Conservation (phyloP, 2,797 vertebrate species). For the Gymnoscopelus microlampas region DNA sequence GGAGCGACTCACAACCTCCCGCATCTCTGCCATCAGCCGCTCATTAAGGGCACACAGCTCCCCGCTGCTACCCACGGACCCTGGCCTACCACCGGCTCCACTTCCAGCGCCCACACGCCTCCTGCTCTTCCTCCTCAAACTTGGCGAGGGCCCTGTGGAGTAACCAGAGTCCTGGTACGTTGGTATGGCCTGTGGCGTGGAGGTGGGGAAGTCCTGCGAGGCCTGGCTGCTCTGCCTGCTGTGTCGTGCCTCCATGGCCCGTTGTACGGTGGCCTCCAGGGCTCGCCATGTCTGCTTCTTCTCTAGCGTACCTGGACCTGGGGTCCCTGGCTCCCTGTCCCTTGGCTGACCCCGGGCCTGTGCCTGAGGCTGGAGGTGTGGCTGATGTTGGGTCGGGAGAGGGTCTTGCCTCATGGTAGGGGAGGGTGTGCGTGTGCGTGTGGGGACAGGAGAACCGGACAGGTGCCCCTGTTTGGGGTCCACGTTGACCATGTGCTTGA, state of each 20-base stretch:
- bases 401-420: conserved; percentile 64
- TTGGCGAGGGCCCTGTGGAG: conserved; percentile 91
- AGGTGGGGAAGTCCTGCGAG: conserved; percentile 85
- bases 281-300: conserved; percentile 89
- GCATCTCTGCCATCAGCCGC: conserved; percentile 91
- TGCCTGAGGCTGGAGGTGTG: conserved; percentile 55
- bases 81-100: conserved; percentile 78
- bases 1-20: conserved; percentile 89
- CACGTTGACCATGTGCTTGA: conserved; percentile 92
- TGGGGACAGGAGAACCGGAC: conserved; percentile 69
- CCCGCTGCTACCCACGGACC: conserved; percentile 88
- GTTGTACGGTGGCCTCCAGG: conserved; percentile 87
- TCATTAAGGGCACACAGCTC: conserved; percentile 89
- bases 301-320: conserved; percentile 78
- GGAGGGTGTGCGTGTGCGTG: conserved; percentile 66
- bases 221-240: conserved; percentile 87
- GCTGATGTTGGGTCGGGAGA: conserved; percentile 45
- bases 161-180: conserved; percentile 94
- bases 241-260: conserved; percentile 88
- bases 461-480: conserved; percentile 80
- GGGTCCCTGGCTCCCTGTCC: conserved; percentile 67
- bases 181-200: conserved; percentile 71
- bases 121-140: conserved; percentile 87
- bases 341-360: conserved; percentile 62
- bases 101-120: conserved; percentile 78